These are phyloP conservation scores for Protonemura montana DNA, from an alignment of 2,888 invertebrate species.

Conservation along the genomic window DNA sequence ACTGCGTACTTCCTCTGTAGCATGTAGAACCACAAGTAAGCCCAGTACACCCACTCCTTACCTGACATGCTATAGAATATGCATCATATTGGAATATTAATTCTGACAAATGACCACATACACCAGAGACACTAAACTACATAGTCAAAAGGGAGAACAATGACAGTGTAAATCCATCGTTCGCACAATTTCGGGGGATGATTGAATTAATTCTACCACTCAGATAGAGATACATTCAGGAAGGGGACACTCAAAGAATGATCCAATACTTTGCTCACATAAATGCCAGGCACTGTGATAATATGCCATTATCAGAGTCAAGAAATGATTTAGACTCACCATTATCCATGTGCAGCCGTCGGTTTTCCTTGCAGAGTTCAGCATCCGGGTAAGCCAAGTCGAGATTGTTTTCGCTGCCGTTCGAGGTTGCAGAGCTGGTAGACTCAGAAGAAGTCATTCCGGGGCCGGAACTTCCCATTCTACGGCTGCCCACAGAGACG, in stretches of 20 bases:
- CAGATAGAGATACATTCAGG: not conserved
- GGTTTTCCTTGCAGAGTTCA: constrained; percentile 50
- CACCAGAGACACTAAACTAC: not conserved
- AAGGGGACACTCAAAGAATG: not conserved
- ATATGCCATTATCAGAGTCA: not conserved
- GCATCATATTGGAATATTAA: not conserved
- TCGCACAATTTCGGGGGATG: not conserved
- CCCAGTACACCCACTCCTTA: not conserved
- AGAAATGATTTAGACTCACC: constrained; percentile 48
- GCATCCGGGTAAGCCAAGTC: constrained; percentile 54
- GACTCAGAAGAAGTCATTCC: constrained; percentile 44
- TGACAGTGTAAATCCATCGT: not conserved
- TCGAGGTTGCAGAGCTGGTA: constrained; percentile 51
- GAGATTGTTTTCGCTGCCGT: constrained; percentile 54
- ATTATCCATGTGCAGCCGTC: constrained; percentile 51
- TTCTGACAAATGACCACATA: not conserved
- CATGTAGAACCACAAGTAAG: not conserved
- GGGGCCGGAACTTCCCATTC: constrained; percentile 17
- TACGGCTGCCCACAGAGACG: constrained; percentile 37
- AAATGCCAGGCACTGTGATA: not conserved
- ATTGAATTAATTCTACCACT: not conserved
- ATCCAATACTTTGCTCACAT: not conserved
- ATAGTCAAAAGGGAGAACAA: not conserved
- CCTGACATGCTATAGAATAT: not conserved
- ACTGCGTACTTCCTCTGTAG: not conserved